phyloP scores from a whole-genome alignment of 23 tunicate species.

The Ascidia mentula region DNA sequence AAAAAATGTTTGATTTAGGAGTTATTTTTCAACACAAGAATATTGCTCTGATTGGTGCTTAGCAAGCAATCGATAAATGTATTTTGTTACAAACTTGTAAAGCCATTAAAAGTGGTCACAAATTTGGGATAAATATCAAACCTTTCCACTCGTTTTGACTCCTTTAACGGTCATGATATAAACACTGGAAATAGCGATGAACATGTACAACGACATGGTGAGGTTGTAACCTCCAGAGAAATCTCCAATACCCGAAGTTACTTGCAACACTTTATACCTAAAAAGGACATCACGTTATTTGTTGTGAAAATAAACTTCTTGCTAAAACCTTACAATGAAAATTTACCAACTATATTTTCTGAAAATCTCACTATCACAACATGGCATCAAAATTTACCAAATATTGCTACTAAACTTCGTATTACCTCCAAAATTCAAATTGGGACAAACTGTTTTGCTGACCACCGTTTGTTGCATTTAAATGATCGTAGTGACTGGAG shows the following conservation, averaged over 20 bases:
- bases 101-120: no score
- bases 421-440: constrained; percentile 16
- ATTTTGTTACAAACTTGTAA: no score
- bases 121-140: no score
- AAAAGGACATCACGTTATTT: neutral
- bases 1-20: no score
- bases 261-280: neutral
- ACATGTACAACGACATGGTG: neutral
- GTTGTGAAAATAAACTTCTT: no score
- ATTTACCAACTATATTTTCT: neutral
- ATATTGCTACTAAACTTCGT: neutral
- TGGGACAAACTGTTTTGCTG: neutral
- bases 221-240: neutral
- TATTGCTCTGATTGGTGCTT: no score
- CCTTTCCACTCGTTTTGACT: constrained; percentile 10
- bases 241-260: neutral
- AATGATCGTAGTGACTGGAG: neutral
- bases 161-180: constrained; percentile 6
- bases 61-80: no score
- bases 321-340: neutral
- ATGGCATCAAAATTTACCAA: neutral
- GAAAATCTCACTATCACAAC: neutral
- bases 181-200: neutral
- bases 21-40: no score
- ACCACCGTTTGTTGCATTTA: neutral